Percentiles rank a stretch among this genome's conserved stretches.
phyloP scores from a whole-genome alignment of 35 echinoderm and acorn worm species.

The Ophioderma brevispina region DNA sequence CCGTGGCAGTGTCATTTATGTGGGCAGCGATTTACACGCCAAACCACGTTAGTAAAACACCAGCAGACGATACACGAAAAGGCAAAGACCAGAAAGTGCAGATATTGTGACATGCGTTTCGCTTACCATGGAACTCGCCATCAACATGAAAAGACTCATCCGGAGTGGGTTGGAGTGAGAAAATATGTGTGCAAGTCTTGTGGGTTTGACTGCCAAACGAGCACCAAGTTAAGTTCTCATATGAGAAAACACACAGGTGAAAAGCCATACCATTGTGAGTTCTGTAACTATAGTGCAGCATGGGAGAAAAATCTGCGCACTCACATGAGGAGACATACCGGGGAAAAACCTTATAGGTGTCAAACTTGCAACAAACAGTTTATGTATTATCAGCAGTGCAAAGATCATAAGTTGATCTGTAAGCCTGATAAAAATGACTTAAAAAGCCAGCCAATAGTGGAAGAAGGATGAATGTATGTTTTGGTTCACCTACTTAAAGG shows the following conservation, averaged over 20 bases:
- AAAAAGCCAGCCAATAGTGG: too few species aligned
- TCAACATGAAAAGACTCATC: neutral
- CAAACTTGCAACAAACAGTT: slow-evolving; percentile 31
- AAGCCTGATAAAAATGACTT: too few species aligned
- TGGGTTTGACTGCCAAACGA: neutral
- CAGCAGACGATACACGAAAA: neutral
- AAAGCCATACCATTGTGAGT: slow-evolving; percentile 35
- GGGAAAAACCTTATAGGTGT: slow-evolving; percentile 47
- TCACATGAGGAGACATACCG: slow-evolving; percentile 48
- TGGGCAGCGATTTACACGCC: neutral
- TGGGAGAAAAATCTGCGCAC: slow-evolving; percentile 11
- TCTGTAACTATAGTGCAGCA: slow-evolving; percentile 21
- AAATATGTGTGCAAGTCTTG: neutral
- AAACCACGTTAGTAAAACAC: neutral
- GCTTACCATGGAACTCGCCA: neutral
- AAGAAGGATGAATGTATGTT: too few species aligned
- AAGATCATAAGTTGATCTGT: too few species aligned
- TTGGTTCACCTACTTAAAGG: too few species aligned
- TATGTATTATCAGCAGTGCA: too few species aligned
- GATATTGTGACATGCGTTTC: neutral
- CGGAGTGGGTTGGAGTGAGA: neutral
- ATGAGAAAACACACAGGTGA: slow-evolving; percentile 38
- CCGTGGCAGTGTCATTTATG: neutral
- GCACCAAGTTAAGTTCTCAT: slow-evolving; percentile 2
- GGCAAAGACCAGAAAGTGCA: neutral